phyloP scores from a whole-genome alignment of 2,113 vertebrate genomes.

The Chionodraco myersi region DNA sequence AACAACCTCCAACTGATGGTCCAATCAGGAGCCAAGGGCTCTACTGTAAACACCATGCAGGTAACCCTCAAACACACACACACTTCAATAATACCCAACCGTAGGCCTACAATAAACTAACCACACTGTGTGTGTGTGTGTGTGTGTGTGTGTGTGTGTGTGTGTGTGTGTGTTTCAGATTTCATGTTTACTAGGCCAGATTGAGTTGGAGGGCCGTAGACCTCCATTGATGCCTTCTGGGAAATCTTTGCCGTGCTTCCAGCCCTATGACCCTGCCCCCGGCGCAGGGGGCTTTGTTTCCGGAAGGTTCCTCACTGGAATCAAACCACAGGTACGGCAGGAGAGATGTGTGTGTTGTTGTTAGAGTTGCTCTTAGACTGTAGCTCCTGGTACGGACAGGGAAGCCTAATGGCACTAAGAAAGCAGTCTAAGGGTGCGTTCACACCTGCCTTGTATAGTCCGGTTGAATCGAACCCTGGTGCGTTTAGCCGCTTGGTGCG shows the following conservation, averaged over 20 bases:
- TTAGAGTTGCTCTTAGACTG: not conserved
- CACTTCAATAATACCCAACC: not conserved
- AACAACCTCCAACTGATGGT: slow-evolving; percentile 99
- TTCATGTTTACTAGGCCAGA: slow-evolving; percentile 96
- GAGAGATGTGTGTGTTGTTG: not conserved
- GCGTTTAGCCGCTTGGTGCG: no score
- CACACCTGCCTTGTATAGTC: no score
- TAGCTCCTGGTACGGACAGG: not conserved
- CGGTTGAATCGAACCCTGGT: no score
- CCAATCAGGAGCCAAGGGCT: slow-evolving; percentile 97
- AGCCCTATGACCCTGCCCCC: slow-evolving; percentile 92
- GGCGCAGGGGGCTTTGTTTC: slow-evolving; percentile 95
- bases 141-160: slow-evolving; percentile 4
- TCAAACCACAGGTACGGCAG: slow-evolving; percentile 88
- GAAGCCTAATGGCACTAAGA: no score
- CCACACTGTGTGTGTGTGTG: not conserved
- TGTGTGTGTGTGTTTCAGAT: slow-evolving; percentile 84
- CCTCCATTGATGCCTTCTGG: slow-evolving; percentile 98
- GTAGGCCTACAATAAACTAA: not conserved
- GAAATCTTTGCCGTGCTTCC: slow-evolving; percentile 95
- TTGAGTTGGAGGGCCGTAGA: slow-evolving; percentile 95
- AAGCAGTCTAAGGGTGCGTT: not conserved
- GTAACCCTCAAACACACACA: slow-evolving; percentile 63
- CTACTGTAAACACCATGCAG: slow-evolving; percentile 99
- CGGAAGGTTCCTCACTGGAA: slow-evolving; percentile 96